Evolutionary conservation across 2,113 vertebrate genomes (phyloP).

Genomic region (Coptodon bakossiorum): DNA sequence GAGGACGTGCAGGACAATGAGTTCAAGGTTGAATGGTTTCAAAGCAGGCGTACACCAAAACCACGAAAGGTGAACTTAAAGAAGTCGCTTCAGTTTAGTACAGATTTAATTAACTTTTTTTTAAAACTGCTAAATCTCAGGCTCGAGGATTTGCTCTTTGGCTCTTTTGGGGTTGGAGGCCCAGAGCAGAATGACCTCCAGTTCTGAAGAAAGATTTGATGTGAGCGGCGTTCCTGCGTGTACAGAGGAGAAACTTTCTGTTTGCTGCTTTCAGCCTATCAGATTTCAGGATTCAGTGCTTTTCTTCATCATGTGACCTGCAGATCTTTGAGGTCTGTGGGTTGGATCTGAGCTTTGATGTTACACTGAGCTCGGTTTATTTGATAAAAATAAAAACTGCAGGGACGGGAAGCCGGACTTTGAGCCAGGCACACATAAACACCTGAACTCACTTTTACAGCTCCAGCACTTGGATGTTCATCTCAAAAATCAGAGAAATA

Average conservation of each 20-base stretch:
- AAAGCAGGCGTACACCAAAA: not conserved
- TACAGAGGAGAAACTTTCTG: not conserved
- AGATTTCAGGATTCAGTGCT: not conserved
- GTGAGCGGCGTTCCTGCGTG: not conserved
- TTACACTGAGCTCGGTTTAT: not conserved
- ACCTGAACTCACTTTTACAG: not conserved
- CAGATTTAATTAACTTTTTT: not conserved
- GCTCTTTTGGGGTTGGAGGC: not conserved
- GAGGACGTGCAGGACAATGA: not conserved
- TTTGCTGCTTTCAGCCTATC: not conserved
- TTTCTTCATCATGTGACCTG: not conserved
- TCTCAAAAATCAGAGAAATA: not conserved
- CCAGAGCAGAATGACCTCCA: not conserved
- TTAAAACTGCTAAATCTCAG: not conserved
- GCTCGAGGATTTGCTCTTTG: not conserved
- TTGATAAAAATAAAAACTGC: not conserved
- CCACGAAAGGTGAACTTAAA: not conserved
- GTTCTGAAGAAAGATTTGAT: not conserved
- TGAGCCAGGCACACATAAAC: not conserved
- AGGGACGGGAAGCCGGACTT: not conserved
- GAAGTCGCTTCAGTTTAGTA: not conserved
- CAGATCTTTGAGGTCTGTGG: not conserved
- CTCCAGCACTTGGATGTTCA: not conserved
- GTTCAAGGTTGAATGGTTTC: not conserved
- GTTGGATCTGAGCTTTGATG: not conserved